Conservation (phyloP, 2,888 invertebrate species). For the Dicyrtomina minuta region DNA sequence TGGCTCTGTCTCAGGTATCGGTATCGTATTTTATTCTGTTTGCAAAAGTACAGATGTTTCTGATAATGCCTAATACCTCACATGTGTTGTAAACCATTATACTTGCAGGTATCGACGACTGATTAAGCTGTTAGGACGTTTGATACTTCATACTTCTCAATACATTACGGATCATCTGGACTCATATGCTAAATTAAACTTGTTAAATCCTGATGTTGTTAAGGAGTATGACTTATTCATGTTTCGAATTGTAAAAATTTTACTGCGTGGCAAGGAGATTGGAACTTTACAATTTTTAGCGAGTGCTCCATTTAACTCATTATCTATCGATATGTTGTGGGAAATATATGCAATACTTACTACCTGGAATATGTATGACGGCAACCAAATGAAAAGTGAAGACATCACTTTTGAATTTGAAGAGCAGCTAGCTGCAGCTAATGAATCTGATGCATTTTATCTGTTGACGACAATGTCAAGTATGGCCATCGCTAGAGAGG, state of each 20-base stretch:
- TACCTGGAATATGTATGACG: slow-evolving; percentile 51
- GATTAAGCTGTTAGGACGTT: slow-evolving; percentile 65
- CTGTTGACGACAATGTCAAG: slow-evolving; percentile 75
- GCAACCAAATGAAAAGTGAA: slow-evolving; percentile 49
- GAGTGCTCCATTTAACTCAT: slow-evolving; percentile 68
- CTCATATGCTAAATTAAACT: slow-evolving; percentile 56
- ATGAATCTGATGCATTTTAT: slow-evolving; percentile 74
- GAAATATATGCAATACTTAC: slow-evolving; percentile 62
- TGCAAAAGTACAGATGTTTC: no score
- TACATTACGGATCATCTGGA: slow-evolving; percentile 73
- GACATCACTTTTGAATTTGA: slow-evolving; percentile 61
- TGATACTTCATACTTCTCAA: slow-evolving; percentile 70
- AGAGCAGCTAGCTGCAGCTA: slow-evolving; percentile 65
- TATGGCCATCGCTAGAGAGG: slow-evolving; percentile 69
- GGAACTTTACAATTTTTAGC: slow-evolving; percentile 82
- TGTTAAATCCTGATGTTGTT: slow-evolving; percentile 57
- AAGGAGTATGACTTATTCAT: slow-evolving; percentile 75
- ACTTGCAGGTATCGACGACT: slow-evolving; percentile 47
- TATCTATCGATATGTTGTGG: slow-evolving; percentile 66
- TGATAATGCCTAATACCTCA: neutral
- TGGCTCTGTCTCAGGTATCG: no score
- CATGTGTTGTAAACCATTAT: slow-evolving; percentile 6
- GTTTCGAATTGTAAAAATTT: slow-evolving; percentile 67
- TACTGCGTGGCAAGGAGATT: slow-evolving; percentile 70
- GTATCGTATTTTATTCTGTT: no score